phyloP scores from a whole-genome alignment of 2,797 vertebrate genomes.

The Brachyrhaphis roseni region DNA sequence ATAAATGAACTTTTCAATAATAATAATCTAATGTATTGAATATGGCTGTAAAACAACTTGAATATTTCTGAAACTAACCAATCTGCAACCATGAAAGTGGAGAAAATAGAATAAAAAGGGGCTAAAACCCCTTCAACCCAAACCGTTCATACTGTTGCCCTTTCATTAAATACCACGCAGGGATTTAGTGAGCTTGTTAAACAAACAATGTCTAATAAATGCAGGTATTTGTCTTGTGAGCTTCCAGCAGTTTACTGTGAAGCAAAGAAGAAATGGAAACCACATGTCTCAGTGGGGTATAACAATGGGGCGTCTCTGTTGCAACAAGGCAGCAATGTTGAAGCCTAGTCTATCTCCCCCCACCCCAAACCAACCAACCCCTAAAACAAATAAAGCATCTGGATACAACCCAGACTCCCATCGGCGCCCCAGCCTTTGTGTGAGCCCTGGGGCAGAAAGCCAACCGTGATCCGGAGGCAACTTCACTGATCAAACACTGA shows the following conservation, averaged over 20 bases:
- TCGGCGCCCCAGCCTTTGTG: conserved; percentile 65
- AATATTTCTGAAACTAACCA: neutral
- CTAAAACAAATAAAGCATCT: conserved; percentile 77
- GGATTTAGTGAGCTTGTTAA: conserved; percentile 7
- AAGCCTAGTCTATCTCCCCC: conserved; percentile 28
- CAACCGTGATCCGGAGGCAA: conserved; percentile 68
- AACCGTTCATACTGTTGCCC: neutral
- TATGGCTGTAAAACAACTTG: neutral
- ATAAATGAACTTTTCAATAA: neutral
- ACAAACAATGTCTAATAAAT: conserved; percentile 33
- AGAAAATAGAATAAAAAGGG: neutral
- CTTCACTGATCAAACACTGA: conserved; percentile 63
- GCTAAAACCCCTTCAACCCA: neutral
- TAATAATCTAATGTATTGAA: neutral
- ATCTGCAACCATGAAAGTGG: neutral
- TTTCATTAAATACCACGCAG: conserved; percentile 17
- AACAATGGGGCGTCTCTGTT: conserved; percentile 49
- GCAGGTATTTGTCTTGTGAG: conserved; percentile 39
- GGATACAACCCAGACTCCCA: conserved; percentile 70
- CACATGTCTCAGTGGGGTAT: conserved; percentile 65
- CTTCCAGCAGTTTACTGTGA: conserved; percentile 44
- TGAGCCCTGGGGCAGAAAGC: conserved; percentile 62
- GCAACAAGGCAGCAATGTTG: conserved; percentile 47
- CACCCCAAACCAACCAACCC: conserved; percentile 48
- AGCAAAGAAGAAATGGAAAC: conserved; percentile 58